Base-by-base conservation (phyloP, 2,113 vertebrate species). In the Carassius carassius region DNA sequence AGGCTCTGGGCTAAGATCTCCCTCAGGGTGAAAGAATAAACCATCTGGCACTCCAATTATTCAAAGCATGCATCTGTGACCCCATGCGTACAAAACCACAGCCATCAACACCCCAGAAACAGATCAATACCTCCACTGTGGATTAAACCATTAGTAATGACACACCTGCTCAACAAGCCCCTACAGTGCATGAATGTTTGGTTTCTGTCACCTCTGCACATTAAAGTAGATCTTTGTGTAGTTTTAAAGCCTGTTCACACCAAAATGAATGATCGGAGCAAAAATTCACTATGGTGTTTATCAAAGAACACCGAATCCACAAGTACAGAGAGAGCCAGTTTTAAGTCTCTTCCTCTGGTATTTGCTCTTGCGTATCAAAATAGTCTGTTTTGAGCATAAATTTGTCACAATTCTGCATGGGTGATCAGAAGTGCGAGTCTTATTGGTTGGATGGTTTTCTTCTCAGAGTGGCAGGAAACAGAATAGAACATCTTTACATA, bases 61-160 rank as follows among this genome's bases (percentile, higher is more conserved):
- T 72, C 47, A 72, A 56, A 35, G 49, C 49, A 58, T 82, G 51
- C 65, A 73, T 83, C 67, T 73, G 54, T 63, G 13, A 12, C 51
- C 70, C 63, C n/a, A 79, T 47, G 19, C 25, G 1, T 16, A 63
- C 62, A 67, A 81, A 73, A 80, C 79, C 5, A 76, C 81, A 76
- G 83, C 77, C 67, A 79, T 62, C 75, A 58, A 84, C 72, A 25
- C 78, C 84, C 17, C 41, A 76, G 84, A 75, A 80, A 73, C 3
- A 49, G 89, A 89, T 82, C 81, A 11, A 41, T 75, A 10, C 83
- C 84, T 89, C 47, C 14, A 88, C 87, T 87, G 88, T 88, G 82
- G 82, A 79, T 13, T 5, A 82, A 78, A 85, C 54, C 25, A 16
- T 54, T 86, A 56, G 78, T 87, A 41, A 49, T 56, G 70, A 51